phyloP scores from a whole-genome alignment of 2,797 vertebrate genomes.

The Dipus sagitta region DNA sequence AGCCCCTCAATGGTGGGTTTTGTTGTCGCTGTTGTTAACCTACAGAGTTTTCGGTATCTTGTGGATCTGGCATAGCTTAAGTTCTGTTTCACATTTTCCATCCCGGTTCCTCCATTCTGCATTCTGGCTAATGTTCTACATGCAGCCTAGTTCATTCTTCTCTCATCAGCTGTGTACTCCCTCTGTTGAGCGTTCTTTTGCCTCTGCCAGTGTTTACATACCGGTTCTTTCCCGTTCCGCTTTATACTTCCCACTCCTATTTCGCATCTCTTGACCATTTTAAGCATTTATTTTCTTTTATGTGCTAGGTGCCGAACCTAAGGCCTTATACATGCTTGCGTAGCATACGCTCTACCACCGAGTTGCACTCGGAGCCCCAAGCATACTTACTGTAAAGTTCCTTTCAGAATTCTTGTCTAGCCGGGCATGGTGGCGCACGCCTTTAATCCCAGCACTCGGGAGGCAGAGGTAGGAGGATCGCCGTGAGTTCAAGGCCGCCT shows the following conservation, averaged over 20 bases:
- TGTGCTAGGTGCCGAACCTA: neutral
- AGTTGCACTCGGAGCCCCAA: neutral
- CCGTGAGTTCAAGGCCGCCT: too few species aligned
- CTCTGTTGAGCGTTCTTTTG: neutral
- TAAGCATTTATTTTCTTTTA: constrained; percentile 8
- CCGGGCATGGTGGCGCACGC: too few species aligned
- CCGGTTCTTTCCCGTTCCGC: neutral
- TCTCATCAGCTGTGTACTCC: constrained; percentile 5
- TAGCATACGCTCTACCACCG: neutral
- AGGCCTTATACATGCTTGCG: neutral
- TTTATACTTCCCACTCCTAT: neutral
- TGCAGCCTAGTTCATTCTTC: constrained; percentile 1
- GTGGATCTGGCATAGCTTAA: neutral
- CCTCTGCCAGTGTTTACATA: neutral
- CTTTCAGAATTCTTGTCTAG: constrained; percentile 45
- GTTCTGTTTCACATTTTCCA: constrained; percentile 3
- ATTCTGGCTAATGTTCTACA: constrained; percentile 35
- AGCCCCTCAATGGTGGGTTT: too few species aligned
- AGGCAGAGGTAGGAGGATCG: too few species aligned
- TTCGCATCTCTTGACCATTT: neutral
- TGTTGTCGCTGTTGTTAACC: too few species aligned
- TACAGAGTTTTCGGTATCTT: too few species aligned
- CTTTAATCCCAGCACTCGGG: too few species aligned
- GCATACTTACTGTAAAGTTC: constrained; percentile 28
- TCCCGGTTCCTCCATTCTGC: neutral